Evolutionary conservation across 2,888 invertebrate species (phyloP).

Genomic region (Tachina lurida): DNA sequence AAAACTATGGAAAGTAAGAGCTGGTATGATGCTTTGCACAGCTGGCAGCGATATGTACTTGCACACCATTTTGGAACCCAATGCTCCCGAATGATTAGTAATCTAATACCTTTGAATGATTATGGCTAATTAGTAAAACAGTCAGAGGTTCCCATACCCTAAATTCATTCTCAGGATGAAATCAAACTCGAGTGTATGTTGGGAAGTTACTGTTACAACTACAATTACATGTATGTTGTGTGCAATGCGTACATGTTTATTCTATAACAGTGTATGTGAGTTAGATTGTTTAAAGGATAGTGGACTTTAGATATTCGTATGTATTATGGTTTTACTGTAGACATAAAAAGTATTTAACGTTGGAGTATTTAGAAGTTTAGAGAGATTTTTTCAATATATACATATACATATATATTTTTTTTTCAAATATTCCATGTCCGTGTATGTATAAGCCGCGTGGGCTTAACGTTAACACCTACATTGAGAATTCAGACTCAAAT

Average conservation of each 20-base stretch:
- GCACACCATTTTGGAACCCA: no score
- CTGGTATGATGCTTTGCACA: no score
- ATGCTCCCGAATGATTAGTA: no score
- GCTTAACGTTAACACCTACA: constrained; percentile 60
- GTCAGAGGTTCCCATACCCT: no score
- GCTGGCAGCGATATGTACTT: no score
- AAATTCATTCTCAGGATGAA: no score
- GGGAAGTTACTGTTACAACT: no score
- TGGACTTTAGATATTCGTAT: constrained; percentile 44
- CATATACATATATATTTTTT: background rate
- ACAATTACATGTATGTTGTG: background rate
- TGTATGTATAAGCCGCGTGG: constrained; percentile 47
- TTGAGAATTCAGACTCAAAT: constrained; percentile 37
- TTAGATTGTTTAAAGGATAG: constrained; percentile 53
- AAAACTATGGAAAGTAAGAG: no score
- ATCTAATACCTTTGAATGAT: no score
- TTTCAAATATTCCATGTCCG: constrained; percentile 32
- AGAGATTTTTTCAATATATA: constrained; percentile 25
- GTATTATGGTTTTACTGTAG: background rate
- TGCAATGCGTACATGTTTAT: background rate
- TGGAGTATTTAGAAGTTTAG: constrained; percentile 55
- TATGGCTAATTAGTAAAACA: no score
- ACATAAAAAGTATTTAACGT: constrained; percentile 58
- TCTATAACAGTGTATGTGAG: background rate
- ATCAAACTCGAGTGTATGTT: no score